Base-by-base conservation (phyloP, 64 coral and sea anemone species). In the Actinia tenebrosa region DNA sequence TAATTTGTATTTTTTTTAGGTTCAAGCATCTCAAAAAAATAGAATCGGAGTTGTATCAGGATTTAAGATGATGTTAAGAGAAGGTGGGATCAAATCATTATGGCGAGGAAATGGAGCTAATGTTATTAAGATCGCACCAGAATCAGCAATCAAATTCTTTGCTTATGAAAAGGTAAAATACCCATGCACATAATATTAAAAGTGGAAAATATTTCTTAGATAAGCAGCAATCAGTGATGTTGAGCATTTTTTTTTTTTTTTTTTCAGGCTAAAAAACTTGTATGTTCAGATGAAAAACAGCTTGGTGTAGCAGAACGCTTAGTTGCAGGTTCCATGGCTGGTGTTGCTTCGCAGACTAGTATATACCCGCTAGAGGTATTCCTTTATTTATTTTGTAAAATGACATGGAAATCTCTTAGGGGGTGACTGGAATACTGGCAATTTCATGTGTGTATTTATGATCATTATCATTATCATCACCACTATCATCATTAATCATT, bases 61-160 rank as follows among this genome's bases (percentile, higher is more conserved):
- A 64, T 88, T 99, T 23, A 55, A 59, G 25, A 88, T 92, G 80
- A 95, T 99, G 93, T 66, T 99, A 18, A 84, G 71, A 53, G 97
- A 99, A 82, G 97, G 97, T 42, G 97, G 97, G 4, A 19, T 99
- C 7, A 92, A 80, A 55, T 94, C 97, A 37, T 89, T 99, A 19
- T 99, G 97, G 97, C 92, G 97, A 93, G 97, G 97, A 87, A 99
- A 99, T 93, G 97, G 97, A 78, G 93, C 93, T 5, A 99, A 99
- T 92, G 97, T 99, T 19, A 95, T 99, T 60, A 99, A 99, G 69
- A 99, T 99, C 75, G 97, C 97, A 71, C 97, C 97, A 20, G 97
- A 99, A 89, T 99, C 97, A 64, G 97, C 86, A 18, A 92, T 99
- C n/a, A 99, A 99, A 47, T 99, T 99, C 79, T 95, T 99, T 92